These are phyloP conservation scores for Astyanax mexicanus DNA, from an alignment of 2,797 vertebrate genomes.

Conservation along the genomic window DNA sequence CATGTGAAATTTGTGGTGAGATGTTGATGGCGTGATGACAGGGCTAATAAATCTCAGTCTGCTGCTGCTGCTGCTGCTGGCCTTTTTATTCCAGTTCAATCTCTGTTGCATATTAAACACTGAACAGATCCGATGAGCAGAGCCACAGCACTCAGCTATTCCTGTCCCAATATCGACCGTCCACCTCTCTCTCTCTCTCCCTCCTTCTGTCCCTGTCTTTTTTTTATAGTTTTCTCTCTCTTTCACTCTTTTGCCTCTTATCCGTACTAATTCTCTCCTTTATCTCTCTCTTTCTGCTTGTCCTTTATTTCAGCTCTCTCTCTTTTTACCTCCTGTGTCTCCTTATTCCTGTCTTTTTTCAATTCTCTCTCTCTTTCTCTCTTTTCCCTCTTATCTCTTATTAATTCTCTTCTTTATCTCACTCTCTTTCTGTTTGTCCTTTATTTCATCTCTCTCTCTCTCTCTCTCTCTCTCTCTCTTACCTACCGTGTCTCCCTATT, in stretches of 20 bases:
- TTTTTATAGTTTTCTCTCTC: neutral
- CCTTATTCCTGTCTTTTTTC: neutral
- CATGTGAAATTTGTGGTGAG: constrained; percentile 15
- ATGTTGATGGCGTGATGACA: constrained; percentile 1
- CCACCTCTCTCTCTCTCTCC: neutral
- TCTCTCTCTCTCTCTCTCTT: neutral
- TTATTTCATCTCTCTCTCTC: neutral
- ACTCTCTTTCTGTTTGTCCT: neutral
- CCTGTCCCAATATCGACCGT: constrained; percentile 3
- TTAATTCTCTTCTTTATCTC: neutral
- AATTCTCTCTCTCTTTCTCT: neutral
- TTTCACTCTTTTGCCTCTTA: neutral
- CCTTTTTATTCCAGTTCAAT: constrained; percentile 7
- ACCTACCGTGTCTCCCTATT: neutral
- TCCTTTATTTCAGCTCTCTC: neutral
- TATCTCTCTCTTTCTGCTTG: neutral
- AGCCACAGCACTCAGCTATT: constrained; percentile 11
- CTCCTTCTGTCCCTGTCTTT: neutral
- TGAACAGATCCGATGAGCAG: neutral
- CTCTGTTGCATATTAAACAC: constrained; percentile 20
- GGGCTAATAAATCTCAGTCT: neutral
- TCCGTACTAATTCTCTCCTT: too few relatives aligned
- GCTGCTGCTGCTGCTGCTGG: neutral
- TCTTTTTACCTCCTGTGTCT: neutral
- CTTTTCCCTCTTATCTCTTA: neutral